Evolutionary conservation across 64 coral and sea anemone genomes (phyloP), one percentile per base, ranked within the genome.

Genomic region (Dendrophyllia cribrosa): DNA sequence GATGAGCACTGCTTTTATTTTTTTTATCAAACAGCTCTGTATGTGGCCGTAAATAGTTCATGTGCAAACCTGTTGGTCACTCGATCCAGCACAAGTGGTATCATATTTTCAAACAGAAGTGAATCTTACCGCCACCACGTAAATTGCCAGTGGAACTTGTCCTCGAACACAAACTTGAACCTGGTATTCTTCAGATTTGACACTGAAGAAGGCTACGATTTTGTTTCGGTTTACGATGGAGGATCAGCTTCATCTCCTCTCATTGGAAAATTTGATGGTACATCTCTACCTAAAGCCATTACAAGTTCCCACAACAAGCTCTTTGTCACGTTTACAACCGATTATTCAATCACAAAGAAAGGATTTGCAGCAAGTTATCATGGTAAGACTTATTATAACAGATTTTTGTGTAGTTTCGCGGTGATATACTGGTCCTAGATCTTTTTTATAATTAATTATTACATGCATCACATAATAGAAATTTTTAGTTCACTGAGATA

Each of bases 331-430:
- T 89, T 89, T 20, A 89, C 61, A 13, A 52, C 72, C 9, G 87
- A 89, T 56, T 11, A 17, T 21, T 69, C 59, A 12, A 21, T 51
- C 3, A 15, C 0, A 20, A 8, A 11, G 2, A 63, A 16, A 16
- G 87, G 87, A 4, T 89, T 89, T 89, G 75, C 75, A 13, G 87
- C 74, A 12, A 65, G n/a, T 14, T 89, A 77, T 52, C 25, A 68
- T 14, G 87, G 87, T 89, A 77, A 75, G 71, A 6, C 14, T 59
- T 14, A 59, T 7, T 7, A 59, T 14, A 59, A 59, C 56, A 59
- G 56, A 0, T 34, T 34, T 10, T 59, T 59, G 56, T 10, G 7
- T 10, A 14, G 8, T 59, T 59, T 10, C 56, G 56, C 56, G 56
- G 56, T 14, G 56, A 14, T 14, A 59, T 59, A 10, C 56, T 59